Conservation (phyloP, 2,113 vertebrate species). For the Calypte anna region DNA sequence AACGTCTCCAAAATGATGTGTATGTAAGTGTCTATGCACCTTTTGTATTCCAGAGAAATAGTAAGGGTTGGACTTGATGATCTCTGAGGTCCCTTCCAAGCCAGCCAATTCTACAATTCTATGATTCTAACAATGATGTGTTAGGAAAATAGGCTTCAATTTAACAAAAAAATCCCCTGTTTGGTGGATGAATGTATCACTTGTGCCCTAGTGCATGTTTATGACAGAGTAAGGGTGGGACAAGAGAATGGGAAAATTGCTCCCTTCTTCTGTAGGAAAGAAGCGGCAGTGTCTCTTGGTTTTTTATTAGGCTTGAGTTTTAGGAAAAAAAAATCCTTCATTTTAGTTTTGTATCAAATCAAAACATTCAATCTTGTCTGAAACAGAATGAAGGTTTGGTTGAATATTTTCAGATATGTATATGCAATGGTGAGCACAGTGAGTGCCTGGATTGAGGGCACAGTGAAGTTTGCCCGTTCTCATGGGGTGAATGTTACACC, state of each 20-base stretch:
- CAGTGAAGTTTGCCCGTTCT: slow-evolving; percentile 91
- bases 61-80: no score
- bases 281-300: neutral
- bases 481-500: slow-evolving; percentile 85
- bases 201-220: neutral
- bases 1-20: neutral
- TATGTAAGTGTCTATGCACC: neutral
- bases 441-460: slow-evolving; percentile 87
- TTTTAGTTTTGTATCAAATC: neutral
- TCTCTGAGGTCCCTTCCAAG: no score
- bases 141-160: neutral
- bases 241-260: neutral
- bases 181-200: rapidly evolving
- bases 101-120: no score
- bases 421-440: slow-evolving; percentile 92
- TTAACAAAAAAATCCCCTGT: neutral
- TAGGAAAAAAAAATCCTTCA: neutral
- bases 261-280: neutral
- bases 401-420: neutral
- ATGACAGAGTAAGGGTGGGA: neutral
- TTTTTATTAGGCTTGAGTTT: neutral
- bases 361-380: neutral
- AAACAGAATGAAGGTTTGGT: neutral
- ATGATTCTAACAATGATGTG: neutral
- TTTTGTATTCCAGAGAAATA: neutral